These are phyloP conservation scores for Drosophila arizonae DNA, from an alignment of 1,140 invertebrate species.

Conservation along the genomic window DNA sequence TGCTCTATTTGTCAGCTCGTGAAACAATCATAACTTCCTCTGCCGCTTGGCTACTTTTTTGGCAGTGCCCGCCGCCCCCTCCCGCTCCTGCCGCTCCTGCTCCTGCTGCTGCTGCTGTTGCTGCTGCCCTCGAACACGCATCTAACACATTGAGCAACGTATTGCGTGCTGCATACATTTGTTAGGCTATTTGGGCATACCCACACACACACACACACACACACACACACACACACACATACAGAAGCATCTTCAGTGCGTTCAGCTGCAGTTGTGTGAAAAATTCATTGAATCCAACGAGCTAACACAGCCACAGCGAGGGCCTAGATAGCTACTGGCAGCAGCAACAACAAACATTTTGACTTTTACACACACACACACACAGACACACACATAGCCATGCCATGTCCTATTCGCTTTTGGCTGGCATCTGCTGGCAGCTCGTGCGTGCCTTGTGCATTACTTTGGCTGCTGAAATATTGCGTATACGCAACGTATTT, in stretches of 20 bases:
- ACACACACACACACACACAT: not conserved
- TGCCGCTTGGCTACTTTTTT: slow-evolving; percentile 40
- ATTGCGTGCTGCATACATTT: slow-evolving; percentile 73
- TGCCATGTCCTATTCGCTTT: no score
- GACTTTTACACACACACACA: slow-evolving; percentile 26
- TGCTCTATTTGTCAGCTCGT: slow-evolving; percentile 77
- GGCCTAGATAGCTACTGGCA: slow-evolving; percentile 20
- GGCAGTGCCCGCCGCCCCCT: slow-evolving; percentile 2
- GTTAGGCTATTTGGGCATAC: slow-evolving; percentile 67
- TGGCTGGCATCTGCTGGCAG: not conserved
- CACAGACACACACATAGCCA: no score
- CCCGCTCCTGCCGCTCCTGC: not conserved
- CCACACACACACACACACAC: slow-evolving; percentile 1
- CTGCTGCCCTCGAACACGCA: slow-evolving; percentile 41
- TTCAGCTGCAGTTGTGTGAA: slow-evolving; percentile 52
- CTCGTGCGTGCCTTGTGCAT: slow-evolving; percentile 60
- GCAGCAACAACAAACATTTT: slow-evolving; percentile 55
- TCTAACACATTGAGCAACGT: slow-evolving; percentile 56
- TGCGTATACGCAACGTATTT: slow-evolving; percentile 71
- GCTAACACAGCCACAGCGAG: slow-evolving; percentile 49
- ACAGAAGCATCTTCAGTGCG: not conserved
- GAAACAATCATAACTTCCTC: slow-evolving; percentile 76
- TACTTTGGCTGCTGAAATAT: slow-evolving; percentile 69
- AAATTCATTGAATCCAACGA: slow-evolving; percentile 78
- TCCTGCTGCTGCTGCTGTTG: not conserved